Base-by-base conservation (phyloP, 1,140 invertebrate genomes). In the Hyphantria cunea region DNA sequence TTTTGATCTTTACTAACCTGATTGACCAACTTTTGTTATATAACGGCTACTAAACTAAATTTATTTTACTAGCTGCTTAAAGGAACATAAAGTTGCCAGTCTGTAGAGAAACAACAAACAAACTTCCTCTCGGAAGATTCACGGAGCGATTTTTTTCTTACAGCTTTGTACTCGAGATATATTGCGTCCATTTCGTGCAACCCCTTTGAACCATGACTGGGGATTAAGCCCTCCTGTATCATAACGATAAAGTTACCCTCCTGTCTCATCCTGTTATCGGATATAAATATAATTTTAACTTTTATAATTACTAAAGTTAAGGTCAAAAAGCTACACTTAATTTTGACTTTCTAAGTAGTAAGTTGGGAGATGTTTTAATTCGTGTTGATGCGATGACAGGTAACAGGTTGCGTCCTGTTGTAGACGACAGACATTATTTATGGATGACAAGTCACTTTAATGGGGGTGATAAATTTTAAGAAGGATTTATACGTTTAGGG, bases 271-370 rank as follows among this genome's bases (percentile, higher is more conserved):
- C 37, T 42, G 41, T 12, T 39, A 51, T 44, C 34, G 42, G 54
- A 32, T 7, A 55, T 44, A 65, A 65, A 65, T 58, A 58, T 42
- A 52, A 51, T 66, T 59, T 34, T 42, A 66, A 66, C 55, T 66
- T 66, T 66, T 66, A 60, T 66, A 66, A 66, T 66, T 66, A 55
- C 41, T 34, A 49, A 66, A 66, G 56, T 66, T 66, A 12, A 39
- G 52, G 52, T 44, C 17, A 56, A 37, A 37, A n/a, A 61, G 54
- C 45, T 56, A 51, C 53, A 64, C 58, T 64, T 64, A 64, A 64
- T 64, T 64, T 58, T 17, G 48, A 10, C 44, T 55, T 47, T 15
- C 34, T 64, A 37, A 39, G 13, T 41, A 48, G 47, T 42, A 48
- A 44, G 42, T 58, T 54, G 45, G 44, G 54, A 54, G 53, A 64